Evolutionary conservation across 1,140 invertebrate genomes (phyloP).

Genomic region (Trinorchestia longiramus): DNA sequence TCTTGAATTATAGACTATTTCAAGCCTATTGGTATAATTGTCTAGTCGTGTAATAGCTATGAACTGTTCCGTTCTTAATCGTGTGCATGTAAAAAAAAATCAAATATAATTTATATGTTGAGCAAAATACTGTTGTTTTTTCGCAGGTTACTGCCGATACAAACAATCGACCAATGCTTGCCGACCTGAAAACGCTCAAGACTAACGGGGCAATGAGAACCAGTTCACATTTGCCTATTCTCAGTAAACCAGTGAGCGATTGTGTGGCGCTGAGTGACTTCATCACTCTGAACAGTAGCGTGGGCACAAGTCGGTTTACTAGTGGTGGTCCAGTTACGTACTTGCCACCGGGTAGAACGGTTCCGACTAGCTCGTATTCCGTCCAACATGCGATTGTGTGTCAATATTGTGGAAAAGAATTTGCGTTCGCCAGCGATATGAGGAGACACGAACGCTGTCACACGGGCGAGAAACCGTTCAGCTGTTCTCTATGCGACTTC

Average conservation of each 20-base stretch:
- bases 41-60: too few relatives aligned
- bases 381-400: background rate
- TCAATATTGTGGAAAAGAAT: slow-evolving; percentile 42
- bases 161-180: background rate
- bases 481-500: background rate
- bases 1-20: too few relatives aligned
- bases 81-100: too few relatives aligned
- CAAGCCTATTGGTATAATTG: too few relatives aligned
- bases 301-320: background rate
- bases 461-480: slow-evolving; percentile 30
- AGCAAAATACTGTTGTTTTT: background rate
- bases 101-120: background rate
- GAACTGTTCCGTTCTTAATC: too few relatives aligned
- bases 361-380: background rate
- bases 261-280: background rate
- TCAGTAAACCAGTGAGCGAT: background rate
- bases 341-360: background rate
- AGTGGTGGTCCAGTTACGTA: background rate
- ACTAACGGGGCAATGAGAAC: background rate
- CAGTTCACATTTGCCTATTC: background rate
- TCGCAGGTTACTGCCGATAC: background rate
- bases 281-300: background rate
- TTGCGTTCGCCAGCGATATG: slow-evolving; percentile 6
- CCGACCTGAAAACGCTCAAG: slow-evolving; percentile 20
- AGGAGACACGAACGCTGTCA: background rate